Evolutionary conservation across 1,140 invertebrate species (phyloP), one percentile per base, ranked within the genome.

Genomic region (Solenopsis invicta): DNA sequence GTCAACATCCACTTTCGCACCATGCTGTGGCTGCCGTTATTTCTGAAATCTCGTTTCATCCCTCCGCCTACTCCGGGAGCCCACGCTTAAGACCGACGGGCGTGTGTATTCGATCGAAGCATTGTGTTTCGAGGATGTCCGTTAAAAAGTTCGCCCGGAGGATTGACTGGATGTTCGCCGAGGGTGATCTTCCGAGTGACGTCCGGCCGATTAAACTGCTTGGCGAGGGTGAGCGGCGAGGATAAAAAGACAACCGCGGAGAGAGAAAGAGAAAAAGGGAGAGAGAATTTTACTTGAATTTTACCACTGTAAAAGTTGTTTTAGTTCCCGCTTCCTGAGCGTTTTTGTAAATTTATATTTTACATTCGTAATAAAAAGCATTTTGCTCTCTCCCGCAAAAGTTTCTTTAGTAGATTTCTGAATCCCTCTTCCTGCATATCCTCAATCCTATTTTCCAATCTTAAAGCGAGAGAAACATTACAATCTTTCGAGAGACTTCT

Each of bases 11-110:
- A 91, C 91, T 90, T 88, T 84, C 71, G 87, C 76, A 67, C 37
- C 61, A 64, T 85, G 64, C 37, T 50, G 10, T 21, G n/a, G 48
- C 24, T 67, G 48, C 41, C 66, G 62, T 88, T 91, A 90, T 85
- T 85, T 48, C 71, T 88, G 90, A 89, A 92, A 93, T 92, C 89
- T 91, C 88, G 64, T 92, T 93, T 92, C 90, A 24, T 54, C 37
- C 37, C 50, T 13, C 16, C 21, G 59, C 64, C 24, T 24, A 37
- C 82, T 48, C 0, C 16, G 37, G 21, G 2, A 12, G n/a, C 21
- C 21, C 41, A 61, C 41, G 56, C 67, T 37, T 56, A 50, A 50
- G 64, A 24, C 16, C 13, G 4, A 41, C 37, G n/a, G n/a, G 50
- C 66, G 13, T 13, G 18, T 34, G 24, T 37, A 59, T 59, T 61